phyloP scores from a whole-genome alignment of 2,888 invertebrate species.

The Ophion slaviceki region DNA sequence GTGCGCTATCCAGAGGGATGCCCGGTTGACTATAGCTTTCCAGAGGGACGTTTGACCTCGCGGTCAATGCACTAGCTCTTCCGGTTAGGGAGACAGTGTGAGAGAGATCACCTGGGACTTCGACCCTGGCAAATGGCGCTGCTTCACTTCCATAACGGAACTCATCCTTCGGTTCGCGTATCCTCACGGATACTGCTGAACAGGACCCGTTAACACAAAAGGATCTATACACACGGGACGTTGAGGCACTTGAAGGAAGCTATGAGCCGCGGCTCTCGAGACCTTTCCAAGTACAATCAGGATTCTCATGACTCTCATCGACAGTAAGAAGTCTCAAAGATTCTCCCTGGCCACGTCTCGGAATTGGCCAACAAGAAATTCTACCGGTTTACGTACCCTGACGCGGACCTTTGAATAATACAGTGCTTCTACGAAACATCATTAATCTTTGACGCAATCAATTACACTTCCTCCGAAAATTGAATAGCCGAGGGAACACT shows the following conservation, averaged over 20 bases:
- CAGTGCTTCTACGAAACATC: constrained; percentile 18
- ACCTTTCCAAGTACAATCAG: constrained; percentile 42
- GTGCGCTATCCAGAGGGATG: constrained; percentile 64
- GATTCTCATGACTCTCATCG: constrained; percentile 35
- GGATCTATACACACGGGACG: constrained; percentile 57
- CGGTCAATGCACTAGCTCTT: constrained; percentile 6
- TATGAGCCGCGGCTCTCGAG: constrained; percentile 32
- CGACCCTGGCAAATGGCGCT: constrained; percentile 67
- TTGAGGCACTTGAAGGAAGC: constrained; percentile 13
- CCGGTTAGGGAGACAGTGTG: constrained; percentile 11
- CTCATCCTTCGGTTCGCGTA: constrained; percentile 56
- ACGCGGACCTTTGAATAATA: constrained; percentile 41
- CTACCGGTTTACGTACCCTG: background rate
- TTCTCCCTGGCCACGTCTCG: constrained; percentile 21
- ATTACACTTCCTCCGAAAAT: constrained; percentile 16
- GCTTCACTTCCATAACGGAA: constrained; percentile 68
- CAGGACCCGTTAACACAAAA: constrained; percentile 76
- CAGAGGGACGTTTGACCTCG: constrained; percentile 19
- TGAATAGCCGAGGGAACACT: constrained; percentile 3
- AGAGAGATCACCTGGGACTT: constrained; percentile 56
- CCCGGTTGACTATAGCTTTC: constrained; percentile 42
- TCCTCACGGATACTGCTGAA: constrained; percentile 70
- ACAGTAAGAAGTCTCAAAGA: constrained; percentile 39
- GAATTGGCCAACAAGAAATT: constrained; percentile 23
- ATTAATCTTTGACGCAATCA: constrained; percentile 10